These are phyloP conservation scores for Nomada ferruginata DNA, from an alignment of 2,888 invertebrate species.

Conservation along the genomic window DNA sequence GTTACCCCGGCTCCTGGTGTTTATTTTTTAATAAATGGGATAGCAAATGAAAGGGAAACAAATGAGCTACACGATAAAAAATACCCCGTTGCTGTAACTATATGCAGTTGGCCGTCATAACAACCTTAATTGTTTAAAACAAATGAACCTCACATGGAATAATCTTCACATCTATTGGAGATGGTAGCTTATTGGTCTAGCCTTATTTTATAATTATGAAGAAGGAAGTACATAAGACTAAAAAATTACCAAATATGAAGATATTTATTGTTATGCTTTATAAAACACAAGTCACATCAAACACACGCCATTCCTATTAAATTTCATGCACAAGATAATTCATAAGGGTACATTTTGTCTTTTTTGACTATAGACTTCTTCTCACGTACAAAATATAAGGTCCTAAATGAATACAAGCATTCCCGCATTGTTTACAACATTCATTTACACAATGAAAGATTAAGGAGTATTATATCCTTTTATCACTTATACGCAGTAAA, in stretches of 20 bases:
- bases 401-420: constrained; percentile 59
- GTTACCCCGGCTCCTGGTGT: too few species aligned
- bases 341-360: constrained; percentile 37
- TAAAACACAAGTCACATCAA: constrained; percentile 68
- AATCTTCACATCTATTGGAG: too few species aligned
- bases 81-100: too few species aligned
- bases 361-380: constrained; percentile 19
- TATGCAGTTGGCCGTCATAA: too few species aligned
- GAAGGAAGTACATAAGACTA: background rate
- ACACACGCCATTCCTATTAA: constrained; percentile 59
- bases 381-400: constrained; percentile 66
- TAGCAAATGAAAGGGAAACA: too few species aligned
- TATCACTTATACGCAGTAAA: constrained; percentile 16
- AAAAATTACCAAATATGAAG: constrained; percentile 48
- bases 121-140: too few species aligned
- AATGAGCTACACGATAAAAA: too few species aligned
- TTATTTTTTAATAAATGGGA: too few species aligned
- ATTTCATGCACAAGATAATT: constrained; percentile 53
- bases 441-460: constrained; percentile 50
- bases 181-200: too few species aligned
- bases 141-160: too few species aligned
- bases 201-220: too few species aligned
- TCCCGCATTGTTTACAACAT: constrained; percentile 48
- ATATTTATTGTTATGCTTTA: constrained; percentile 60
- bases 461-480: constrained; percentile 37